Evolutionary conservation across 2,113 vertebrate genomes (phyloP).

Genomic region (Tricholaema leucomelas): DNA sequence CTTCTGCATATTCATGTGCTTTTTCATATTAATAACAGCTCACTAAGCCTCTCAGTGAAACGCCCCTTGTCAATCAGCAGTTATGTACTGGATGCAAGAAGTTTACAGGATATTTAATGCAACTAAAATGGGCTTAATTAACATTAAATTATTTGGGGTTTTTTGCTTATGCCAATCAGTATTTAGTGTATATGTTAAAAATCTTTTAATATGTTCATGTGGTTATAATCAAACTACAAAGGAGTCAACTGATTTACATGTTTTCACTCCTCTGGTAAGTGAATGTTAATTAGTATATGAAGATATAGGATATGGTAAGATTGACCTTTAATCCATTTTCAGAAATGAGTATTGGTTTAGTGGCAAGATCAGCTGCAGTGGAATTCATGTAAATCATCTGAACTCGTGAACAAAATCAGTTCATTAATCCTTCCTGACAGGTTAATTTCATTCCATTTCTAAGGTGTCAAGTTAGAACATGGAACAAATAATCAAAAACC

Average conservation of each 20-base stretch:
- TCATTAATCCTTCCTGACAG: slow-evolving; percentile 73
- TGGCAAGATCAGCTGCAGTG: slow-evolving; percentile 7
- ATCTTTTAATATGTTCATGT: neutral
- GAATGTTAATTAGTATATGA: slow-evolving; percentile 27
- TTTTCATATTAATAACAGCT: neutral
- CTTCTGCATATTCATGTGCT: neutral
- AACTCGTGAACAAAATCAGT: slow-evolving; percentile 61
- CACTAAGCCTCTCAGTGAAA: neutral
- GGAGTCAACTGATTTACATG: neutral
- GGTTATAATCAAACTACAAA: slow-evolving; percentile 8
- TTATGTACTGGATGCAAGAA: neutral
- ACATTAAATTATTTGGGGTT: neutral
- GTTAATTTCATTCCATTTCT: slow-evolving; percentile 70
- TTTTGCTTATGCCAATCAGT: neutral
- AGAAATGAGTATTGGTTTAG: slow-evolving; percentile 38
- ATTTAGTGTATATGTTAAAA: neutral
- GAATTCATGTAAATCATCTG: slow-evolving; percentile 54
- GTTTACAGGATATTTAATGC: neutral
- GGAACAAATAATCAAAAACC: slow-evolving; percentile 71
- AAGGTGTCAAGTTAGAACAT: slow-evolving; percentile 69
- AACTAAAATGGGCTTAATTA: neutral
- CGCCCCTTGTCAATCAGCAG: neutral
- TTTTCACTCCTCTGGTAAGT: neutral
- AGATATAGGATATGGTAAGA: neutral
- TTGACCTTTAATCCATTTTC: slow-evolving; percentile 43